Evolutionary conservation across 2,797 vertebrate genomes (phyloP), one percentile per base, ranked within the genome.

Genomic region (Cyprinella venusta): DNA sequence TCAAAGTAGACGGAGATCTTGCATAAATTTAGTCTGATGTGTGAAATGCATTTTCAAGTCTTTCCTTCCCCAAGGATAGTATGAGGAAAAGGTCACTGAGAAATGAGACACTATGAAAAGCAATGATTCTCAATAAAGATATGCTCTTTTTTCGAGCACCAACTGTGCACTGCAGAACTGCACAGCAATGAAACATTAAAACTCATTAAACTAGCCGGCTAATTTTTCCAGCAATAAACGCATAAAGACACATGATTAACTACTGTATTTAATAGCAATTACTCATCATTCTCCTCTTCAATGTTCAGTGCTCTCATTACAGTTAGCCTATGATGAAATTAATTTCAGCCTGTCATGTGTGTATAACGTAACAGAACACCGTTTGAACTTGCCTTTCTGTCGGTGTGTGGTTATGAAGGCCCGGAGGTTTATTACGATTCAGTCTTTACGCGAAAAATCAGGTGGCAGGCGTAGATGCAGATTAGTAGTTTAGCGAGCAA

Each of bases 21-120:
- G 64, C 77, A 84, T 86, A 77, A 30, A 84, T 82, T 83, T 68
- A 79, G 76, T 40, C 30, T 45, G 38, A 79, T 72, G 81, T 83
- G 85, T 83, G 81, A 83, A 86, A 86, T 79, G 80, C 80, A 76
- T 85, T 81, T 85, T 54, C 64, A 45, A 18, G 64, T 68, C 42
- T 80, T 83, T 83, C 72, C 70, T 69, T 75, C 64, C 77, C 54
- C 56, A 83, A 77, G 72, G 81, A 84, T 65, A 59, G 45, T 6
- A 42, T 13, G 72, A 77, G 36, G 63, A 64, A 83, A 80, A 64
- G 72, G 81, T 83, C 45, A 76, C 18, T 70, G 63, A 48, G 42
- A 76, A 80, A 26, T 26, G 75, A 69, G 69, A 71, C 45, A 9
- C 36, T 50, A n/a, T 48, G 26, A 85, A 70, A 72, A 70, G 45